Conservation (phyloP, 2,888 invertebrate species). For the Girardia tigrina region DNA sequence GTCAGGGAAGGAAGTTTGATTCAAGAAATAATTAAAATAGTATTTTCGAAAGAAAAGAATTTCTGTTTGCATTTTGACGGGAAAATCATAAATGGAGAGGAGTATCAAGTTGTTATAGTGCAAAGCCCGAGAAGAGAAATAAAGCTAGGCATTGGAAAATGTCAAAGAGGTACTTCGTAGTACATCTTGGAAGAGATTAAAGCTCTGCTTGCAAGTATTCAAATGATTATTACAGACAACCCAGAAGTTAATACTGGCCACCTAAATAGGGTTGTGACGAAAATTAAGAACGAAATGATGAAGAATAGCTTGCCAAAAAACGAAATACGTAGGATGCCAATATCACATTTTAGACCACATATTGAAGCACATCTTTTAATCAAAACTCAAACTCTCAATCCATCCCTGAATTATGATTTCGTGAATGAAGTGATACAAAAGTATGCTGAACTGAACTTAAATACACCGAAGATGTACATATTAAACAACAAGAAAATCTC, state of each 20-base stretch:
- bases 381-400: too few relatives aligned
- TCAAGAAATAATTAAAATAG: not conserved
- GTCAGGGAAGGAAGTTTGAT: not conserved
- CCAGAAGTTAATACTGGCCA: not conserved
- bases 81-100: not conserved
- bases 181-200: not conserved
- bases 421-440: too few relatives aligned
- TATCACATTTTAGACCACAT: too few relatives aligned
- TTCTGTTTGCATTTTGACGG: constrained; percentile 15
- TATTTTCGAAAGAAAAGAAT: not conserved
- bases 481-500: not conserved
- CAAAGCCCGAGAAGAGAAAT: not conserved
- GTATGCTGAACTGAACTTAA: too few relatives aligned
- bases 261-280: not conserved
- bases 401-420: too few relatives aligned
- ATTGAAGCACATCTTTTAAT: too few relatives aligned
- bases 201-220: not conserved
- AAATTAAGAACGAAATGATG: not conserved
- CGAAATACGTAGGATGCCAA: too few relatives aligned
- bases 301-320: not conserved
- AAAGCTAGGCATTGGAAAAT: not conserved
- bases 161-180: not conserved
- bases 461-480: too few relatives aligned
- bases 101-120: not conserved
- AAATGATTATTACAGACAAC: not conserved